These are phyloP conservation scores for Oxyteleia sp. DNA, from an alignment of 2,888 invertebrate genomes.

Conservation along the genomic window DNA sequence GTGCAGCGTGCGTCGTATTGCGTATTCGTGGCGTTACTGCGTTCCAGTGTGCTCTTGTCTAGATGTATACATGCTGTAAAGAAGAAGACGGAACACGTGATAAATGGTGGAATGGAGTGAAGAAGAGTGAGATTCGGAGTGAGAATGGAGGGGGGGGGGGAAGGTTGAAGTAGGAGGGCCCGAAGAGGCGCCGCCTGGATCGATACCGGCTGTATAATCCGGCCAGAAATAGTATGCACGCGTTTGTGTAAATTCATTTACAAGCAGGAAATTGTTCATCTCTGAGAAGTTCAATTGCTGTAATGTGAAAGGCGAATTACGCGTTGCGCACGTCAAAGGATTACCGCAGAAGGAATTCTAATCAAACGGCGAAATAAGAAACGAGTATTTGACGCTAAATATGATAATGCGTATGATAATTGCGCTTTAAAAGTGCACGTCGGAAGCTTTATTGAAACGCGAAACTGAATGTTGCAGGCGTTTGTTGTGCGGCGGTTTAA, in stretches of 20 bases:
- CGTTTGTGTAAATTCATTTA: conserved; percentile 77
- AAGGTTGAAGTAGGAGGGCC: too few relatives aligned
- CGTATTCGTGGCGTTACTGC: too few relatives aligned
- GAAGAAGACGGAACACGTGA: too few relatives aligned
- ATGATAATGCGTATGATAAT: conserved; percentile 15
- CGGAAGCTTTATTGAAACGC: background rate
- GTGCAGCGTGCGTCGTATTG: too few relatives aligned
- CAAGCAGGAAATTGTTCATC: conserved; percentile 77
- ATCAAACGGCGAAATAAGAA: conserved; percentile 9
- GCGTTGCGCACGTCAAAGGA: conserved; percentile 21
- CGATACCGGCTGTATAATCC: conserved; percentile 22
- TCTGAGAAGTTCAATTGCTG: conserved; percentile 76
- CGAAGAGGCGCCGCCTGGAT: background rate
- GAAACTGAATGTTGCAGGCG: background rate
- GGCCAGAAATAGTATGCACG: conserved; percentile 1
- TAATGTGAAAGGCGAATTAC: conserved; percentile 74
- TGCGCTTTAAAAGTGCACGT: conserved; percentile 5
- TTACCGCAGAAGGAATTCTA: conserved; percentile 1
- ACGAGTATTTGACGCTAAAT: conserved; percentile 8
- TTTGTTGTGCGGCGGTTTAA: background rate
- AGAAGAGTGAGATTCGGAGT: too few relatives aligned
- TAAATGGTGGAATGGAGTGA: too few relatives aligned
- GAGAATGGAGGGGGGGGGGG: too few relatives aligned
- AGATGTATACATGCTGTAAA: too few relatives aligned
- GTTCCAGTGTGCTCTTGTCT: too few relatives aligned